Percentiles rank a stretch among this genome's conserved stretches.
Evolutionary conservation across 2,888 invertebrate genomes (phyloP).

Genomic region (Amiota mariae): DNA sequence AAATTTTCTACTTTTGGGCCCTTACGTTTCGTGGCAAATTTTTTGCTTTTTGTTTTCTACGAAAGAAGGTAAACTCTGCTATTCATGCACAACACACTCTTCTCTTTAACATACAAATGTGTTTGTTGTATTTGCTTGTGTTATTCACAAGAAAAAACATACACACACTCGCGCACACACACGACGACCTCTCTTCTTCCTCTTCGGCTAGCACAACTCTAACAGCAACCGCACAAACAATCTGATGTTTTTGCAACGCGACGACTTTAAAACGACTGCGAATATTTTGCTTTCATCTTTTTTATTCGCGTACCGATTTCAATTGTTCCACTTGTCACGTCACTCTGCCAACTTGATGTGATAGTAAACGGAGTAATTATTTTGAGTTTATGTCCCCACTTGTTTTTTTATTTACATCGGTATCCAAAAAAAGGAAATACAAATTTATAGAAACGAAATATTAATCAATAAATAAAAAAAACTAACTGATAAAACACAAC

Average conservation of each 20-base stretch:
- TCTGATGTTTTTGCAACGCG: slow-evolving; percentile 6
- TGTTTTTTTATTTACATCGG: no score
- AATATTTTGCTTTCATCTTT: slow-evolving; percentile 8
- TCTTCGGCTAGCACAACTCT: neutral
- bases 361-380: no score
- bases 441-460: no score
- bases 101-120: neutral
- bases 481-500: neutral
- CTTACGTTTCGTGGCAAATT: slow-evolving; percentile 19
- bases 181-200: slow-evolving; percentile 3
- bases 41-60: no score
- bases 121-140: neutral
- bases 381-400: no score
- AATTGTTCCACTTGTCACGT: no score
- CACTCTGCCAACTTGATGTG: no score
- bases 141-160: slow-evolving; percentile 4
- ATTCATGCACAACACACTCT: neutral
- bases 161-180: slow-evolving; percentile 15
- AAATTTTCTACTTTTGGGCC: no score
- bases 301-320: neutral
- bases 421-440: no score
- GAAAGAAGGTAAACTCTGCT: neutral
- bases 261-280: slow-evolving; percentile 22
- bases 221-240: neutral
- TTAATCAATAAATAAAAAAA: neutral